These are phyloP conservation scores for Myxocyprinus asiaticus DNA, from an alignment of 2,113 vertebrate genomes.

Conservation along the genomic window DNA sequence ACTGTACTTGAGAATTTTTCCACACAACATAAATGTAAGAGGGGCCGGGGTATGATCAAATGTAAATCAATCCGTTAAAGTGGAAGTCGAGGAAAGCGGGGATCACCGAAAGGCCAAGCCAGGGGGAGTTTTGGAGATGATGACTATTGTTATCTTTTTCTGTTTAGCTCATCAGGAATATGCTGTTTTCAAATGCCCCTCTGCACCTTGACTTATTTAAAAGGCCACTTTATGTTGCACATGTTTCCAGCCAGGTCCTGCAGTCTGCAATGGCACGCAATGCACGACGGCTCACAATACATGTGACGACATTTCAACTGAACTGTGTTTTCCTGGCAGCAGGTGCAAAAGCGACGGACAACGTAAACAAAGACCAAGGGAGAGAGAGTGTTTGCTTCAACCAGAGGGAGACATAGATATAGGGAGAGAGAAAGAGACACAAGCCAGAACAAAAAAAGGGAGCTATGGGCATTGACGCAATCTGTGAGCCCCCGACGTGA, in stretches of 20 bases:
- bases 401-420: background rate
- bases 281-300: background rate
- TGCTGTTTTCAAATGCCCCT: too few relatives aligned
- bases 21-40: background rate
- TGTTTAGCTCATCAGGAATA: background rate
- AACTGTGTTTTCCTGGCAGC: conserved; percentile 9
- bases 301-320: conserved; percentile 35
- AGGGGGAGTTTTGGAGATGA: too few relatives aligned
- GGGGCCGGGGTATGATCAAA: background rate
- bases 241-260: background rate
- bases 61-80: conserved; percentile 12
- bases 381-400: too few relatives aligned
- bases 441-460: conserved; percentile 36
- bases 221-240: too few relatives aligned
- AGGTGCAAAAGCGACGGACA: conserved; percentile 18
- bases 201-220: too few relatives aligned
- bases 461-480: conserved; percentile 43
- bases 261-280: conserved; percentile 35
- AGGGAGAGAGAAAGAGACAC: conserved; percentile 23
- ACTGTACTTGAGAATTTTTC: background rate
- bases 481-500: conserved; percentile 1
- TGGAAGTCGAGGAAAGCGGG: background rate
- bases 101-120: background rate
- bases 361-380: conserved; percentile 8
- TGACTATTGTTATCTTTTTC: conserved; percentile 1